phyloP scores from a whole-genome alignment of 2,113 vertebrate species.

The Miniopterus natalensis region DNA sequence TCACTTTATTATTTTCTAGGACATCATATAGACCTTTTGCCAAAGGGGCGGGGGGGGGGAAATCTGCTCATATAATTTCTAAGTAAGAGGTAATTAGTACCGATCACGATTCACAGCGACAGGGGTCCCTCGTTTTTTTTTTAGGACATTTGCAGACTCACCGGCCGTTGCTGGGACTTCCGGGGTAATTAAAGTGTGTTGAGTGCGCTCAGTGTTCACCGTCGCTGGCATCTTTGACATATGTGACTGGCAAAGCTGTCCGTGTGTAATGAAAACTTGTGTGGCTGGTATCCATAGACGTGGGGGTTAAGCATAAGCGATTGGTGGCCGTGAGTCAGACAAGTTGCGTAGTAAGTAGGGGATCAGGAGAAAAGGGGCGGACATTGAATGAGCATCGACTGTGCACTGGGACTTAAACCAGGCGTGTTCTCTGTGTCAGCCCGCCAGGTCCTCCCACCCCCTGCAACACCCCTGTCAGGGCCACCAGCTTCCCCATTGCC shows the following conservation, averaged over 20 bases:
- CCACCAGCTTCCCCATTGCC: fast-evolving
- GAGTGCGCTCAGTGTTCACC: background rate
- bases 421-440: background rate
- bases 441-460: background rate
- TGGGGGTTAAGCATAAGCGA: background rate
- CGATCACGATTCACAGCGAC: background rate
- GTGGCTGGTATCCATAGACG: background rate
- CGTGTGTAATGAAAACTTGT: background rate
- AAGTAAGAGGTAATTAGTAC: slow-evolving; percentile 55
- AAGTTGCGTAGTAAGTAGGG: background rate
- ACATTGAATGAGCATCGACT: background rate
- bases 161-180: background rate
- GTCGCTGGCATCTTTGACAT: background rate
- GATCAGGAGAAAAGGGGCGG: background rate
- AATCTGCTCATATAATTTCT: slow-evolving; percentile 59
- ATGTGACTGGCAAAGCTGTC: background rate
- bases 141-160: slow-evolving; percentile 13
- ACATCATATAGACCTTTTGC: slow-evolving; percentile 10
- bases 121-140: background rate
- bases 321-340: background rate
- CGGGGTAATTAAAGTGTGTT: background rate
- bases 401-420: background rate
- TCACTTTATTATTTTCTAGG: slow-evolving; percentile 57
- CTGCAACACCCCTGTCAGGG: background rate
- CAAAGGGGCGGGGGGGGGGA: background rate